phyloP scores from a whole-genome alignment of 2,888 invertebrate species.

The Apamea crenata region DNA sequence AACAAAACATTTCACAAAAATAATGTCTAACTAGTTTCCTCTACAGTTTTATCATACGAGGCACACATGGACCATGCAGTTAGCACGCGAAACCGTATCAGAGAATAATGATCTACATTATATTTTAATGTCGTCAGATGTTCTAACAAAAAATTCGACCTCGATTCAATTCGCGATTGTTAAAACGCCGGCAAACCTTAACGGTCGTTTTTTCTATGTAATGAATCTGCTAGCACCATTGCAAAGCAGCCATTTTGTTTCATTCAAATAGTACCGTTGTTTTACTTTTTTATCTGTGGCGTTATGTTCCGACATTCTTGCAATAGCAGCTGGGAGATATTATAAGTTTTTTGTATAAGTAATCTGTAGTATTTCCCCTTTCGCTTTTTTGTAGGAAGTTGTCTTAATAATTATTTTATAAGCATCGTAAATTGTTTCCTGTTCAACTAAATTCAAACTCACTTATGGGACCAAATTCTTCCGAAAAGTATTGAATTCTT shows the following conservation, averaged over 20 bases:
- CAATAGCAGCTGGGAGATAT: slow-evolving; percentile 2
- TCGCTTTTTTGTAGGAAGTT: slow-evolving; percentile 11
- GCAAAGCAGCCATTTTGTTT: slow-evolving; percentile 41
- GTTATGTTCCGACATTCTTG: slow-evolving; percentile 18
- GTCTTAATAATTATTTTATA: background rate
- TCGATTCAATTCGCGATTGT: slow-evolving; percentile 64
- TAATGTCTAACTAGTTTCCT: background rate
- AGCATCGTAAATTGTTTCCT: background rate
- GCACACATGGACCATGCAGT: background rate
- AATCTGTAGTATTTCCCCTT: slow-evolving; percentile 9
- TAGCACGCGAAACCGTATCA: slow-evolving; percentile 21
- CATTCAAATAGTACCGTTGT: slow-evolving; percentile 52
- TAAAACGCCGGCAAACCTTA: slow-evolving; percentile 64
- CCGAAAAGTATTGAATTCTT: background rate
- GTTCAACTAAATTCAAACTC: background rate
- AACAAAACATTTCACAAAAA: background rate
- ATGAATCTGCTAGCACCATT: slow-evolving; percentile 48
- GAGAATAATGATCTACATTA: slow-evolving; percentile 27
- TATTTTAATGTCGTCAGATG: slow-evolving; percentile 48
- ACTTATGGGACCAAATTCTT: background rate
- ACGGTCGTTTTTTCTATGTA: slow-evolving; percentile 65
- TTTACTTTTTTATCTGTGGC: slow-evolving; percentile 30
- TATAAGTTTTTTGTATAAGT: background rate
- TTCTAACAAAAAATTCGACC: slow-evolving; percentile 66
- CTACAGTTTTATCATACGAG: background rate